Evolutionary conservation across 1,140 invertebrate genomes (phyloP).

Genomic region (Rhyacophila brunnea): DNA sequence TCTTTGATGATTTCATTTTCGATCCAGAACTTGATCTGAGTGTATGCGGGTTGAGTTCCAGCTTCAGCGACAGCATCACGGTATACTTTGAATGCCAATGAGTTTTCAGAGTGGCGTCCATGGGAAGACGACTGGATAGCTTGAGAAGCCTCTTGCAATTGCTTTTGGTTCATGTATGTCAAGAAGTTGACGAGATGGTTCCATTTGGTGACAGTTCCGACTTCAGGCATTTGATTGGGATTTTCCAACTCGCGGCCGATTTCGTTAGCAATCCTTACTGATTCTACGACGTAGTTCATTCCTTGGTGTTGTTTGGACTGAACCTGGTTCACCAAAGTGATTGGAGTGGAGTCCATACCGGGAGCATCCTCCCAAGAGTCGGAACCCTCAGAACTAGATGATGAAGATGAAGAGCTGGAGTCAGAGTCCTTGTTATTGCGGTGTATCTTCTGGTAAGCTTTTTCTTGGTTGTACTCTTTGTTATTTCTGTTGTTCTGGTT

Average conservation of each 20-base stretch:
- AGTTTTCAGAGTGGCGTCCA: conserved; percentile 4
- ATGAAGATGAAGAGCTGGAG: conserved; percentile 31
- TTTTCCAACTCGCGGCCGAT: conserved; percentile 60
- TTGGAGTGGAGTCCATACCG: conserved; percentile 8
- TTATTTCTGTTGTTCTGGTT: background rate
- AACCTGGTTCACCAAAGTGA: background rate
- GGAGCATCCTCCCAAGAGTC: conserved; percentile 25
- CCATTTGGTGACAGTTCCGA: conserved; percentile 62
- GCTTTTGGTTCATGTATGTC: conserved; percentile 59
- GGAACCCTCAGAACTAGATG: conserved; percentile 31
- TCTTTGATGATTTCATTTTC: conserved; percentile 52
- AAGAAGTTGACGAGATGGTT: conserved; percentile 57
- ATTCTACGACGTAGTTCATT: conserved; percentile 35
- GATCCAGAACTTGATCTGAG: conserved; percentile 62
- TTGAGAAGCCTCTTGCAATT: conserved; percentile 50
- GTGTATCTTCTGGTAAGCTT: background rate
- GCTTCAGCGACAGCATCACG: conserved; percentile 63
- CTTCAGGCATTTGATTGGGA: conserved; percentile 55
- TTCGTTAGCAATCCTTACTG: conserved; percentile 52
- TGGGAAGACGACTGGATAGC: background rate
- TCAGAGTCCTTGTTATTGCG: background rate
- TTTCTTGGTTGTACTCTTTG: background rate
- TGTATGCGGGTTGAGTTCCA: conserved; percentile 65
- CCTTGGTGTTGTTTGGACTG: conserved; percentile 39
- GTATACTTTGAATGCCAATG: conserved; percentile 53